Evolutionary conservation across 2,113 vertebrate genomes (phyloP).

Genomic region (Salvelinus alpinus): DNA sequence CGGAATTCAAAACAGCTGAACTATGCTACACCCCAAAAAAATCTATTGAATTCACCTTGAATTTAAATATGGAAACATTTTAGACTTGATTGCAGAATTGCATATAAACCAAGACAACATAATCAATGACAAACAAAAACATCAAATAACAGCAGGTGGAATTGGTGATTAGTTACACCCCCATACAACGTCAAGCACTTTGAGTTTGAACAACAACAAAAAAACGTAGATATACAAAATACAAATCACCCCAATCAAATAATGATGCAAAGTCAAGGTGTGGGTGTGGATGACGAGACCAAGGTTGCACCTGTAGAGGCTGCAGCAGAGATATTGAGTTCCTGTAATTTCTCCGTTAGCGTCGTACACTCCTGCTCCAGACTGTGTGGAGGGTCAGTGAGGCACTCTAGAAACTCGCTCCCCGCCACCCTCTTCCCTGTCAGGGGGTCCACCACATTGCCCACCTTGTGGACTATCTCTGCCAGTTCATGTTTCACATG

Average conservation of each 20-base stretch:
- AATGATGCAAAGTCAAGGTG: conserved; percentile 13
- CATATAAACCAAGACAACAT: not conserved
- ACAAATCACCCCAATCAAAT: not conserved
- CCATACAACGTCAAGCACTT: not conserved
- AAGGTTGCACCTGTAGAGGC: conserved; percentile 11
- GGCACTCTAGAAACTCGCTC: conserved; percentile 79
- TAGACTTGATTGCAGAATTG: not conserved
- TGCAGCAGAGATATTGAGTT: conserved; percentile 72
- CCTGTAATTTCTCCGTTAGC: conserved; percentile 77
- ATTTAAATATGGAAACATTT: not conserved
- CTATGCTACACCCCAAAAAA: not conserved
- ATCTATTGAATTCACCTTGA: not conserved
- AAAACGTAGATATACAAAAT: not conserved
- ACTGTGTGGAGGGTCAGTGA: conserved; percentile 62
- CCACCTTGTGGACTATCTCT: conserved; percentile 93
- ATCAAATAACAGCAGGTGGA: not conserved
- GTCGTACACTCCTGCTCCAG: conserved; percentile 48
- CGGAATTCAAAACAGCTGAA: not conserved
- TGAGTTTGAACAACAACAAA: not conserved
- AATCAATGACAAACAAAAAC: not conserved
- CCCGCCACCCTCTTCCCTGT: conserved; percentile 88
- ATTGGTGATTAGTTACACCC: not conserved
- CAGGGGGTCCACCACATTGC: conserved; percentile 89
- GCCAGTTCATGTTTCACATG: conserved; percentile 93
- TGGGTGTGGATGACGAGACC: conserved; percentile 10